Evolutionary conservation across 1,140 invertebrate genomes (phyloP), one percentile per base, ranked within the genome.

Genomic region (Aphaenogaster ashmeadi): DNA sequence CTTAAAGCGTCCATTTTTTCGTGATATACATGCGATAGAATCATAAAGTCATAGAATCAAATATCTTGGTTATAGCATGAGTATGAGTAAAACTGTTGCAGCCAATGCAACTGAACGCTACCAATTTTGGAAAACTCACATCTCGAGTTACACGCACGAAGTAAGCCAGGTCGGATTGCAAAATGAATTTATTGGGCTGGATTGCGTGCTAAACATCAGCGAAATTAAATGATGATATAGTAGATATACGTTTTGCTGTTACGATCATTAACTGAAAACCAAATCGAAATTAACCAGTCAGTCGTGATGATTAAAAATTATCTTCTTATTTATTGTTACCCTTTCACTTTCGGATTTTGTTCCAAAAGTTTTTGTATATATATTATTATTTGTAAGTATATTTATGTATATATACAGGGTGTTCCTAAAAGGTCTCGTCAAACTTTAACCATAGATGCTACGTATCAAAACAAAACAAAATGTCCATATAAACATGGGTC

Each of bases 141-240:
- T 75, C 80, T 84, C 69, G 69, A 74, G 69, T 84, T 84, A 84
- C 80, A 38, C 13, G n/a, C 41, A 50, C n/a, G 5, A 62, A 84
- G 56, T 84, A 74, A 84, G 54, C 44, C 69, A 60, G 80, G 11
- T 75, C 41, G 38, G 33, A 62, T 84, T 84, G 41, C 69, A 52
- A 75, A 60, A 75, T 84, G n/a, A 60, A 74, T 84, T 60, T 75
- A 75, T 62, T 38, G 54, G 54, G 0, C 33, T 52, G 33, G 18
- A 47, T 84, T 75, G 27, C 41, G 38, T 21, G 52, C 41, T 36
- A 56, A 75, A 75, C 33, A 74, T 74, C 54, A 75, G 8, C 44
- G 8, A 74, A 84, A 75, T 84, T 84, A 60, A 75, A 74, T 74
- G 13, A 66, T 62, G 54, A 75, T 44, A n/a, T 52, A 41, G 5